Percentiles rank a stretch among this genome's conserved stretches.
phyloP scores from a whole-genome alignment of 2,113 vertebrate species.

The Aythya baeri region DNA sequence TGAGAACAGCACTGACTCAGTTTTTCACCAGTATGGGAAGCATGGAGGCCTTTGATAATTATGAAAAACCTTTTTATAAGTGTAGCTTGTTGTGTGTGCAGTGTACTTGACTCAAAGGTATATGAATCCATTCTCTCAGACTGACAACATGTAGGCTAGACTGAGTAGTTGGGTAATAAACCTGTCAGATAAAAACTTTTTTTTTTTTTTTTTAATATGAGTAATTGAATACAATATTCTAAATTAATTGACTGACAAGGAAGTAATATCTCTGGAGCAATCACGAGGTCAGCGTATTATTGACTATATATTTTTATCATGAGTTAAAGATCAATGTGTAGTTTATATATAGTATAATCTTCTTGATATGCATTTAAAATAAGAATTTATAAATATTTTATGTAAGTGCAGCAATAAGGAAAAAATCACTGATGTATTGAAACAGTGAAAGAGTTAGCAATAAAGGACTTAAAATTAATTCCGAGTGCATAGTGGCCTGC shows the following conservation, averaged over 20 bases:
- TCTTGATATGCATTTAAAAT: neutral
- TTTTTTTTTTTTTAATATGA: neutral
- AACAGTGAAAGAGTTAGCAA: conserved; percentile 65
- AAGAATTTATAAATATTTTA: neutral
- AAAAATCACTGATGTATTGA: conserved; percentile 42
- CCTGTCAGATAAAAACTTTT: neutral
- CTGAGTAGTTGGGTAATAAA: neutral
- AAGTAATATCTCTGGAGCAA: neutral
- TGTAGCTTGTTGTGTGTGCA: neutral
- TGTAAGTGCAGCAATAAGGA: neutral
- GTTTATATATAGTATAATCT: neutral
- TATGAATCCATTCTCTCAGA: neutral
- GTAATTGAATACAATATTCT: neutral
- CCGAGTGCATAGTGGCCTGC: conserved; percentile 61
- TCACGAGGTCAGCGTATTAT: neutral
- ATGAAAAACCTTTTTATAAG: neutral
- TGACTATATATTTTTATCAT: neutral
- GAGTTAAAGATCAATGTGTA: neutral
- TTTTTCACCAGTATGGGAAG: neutral
- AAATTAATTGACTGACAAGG: neutral
- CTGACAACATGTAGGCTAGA: neutral
- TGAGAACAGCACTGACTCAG: neutral
- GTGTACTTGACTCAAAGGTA: neutral
- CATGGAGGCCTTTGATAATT: neutral
- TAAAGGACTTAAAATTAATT: conserved; percentile 76